Evolutionary conservation across 2,888 invertebrate genomes (phyloP).

Genomic region (Drosophila helvetica): DNA sequence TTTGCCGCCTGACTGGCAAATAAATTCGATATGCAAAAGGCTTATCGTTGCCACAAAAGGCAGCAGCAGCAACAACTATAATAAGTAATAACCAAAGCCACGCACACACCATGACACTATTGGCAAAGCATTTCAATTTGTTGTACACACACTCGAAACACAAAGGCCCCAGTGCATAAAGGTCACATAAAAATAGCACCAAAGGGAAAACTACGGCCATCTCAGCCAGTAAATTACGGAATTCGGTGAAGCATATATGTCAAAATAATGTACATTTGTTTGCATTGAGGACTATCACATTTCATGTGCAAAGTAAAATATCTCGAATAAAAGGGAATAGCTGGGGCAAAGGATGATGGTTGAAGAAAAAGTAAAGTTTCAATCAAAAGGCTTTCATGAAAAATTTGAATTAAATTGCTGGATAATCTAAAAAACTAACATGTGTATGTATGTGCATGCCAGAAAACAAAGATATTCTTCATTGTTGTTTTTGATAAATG

Average conservation of each 20-base stretch:
- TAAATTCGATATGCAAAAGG: constrained; percentile 68
- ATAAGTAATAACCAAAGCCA: constrained; percentile 45
- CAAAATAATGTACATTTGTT: constrained; percentile 24
- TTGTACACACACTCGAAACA: constrained; percentile 38
- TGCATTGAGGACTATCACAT: constrained; percentile 3
- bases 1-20: constrained; percentile 57
- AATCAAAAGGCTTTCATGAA: constrained; percentile 13
- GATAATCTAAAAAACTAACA: constrained; percentile 10
- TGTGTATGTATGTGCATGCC: no score
- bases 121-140: constrained; percentile 75
- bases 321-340: background rate
- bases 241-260: constrained; percentile 34
- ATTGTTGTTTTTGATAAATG: background rate
- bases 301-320: background rate
- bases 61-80: constrained; percentile 25
- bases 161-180: constrained; percentile 37
- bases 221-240: constrained; percentile 22
- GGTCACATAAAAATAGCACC: constrained; percentile 7
- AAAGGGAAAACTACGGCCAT: background rate
- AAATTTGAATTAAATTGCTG: constrained; percentile 10
- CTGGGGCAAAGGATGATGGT: background rate
- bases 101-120: constrained; percentile 40
- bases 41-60: constrained; percentile 74
- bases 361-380: background rate
- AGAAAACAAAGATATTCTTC: background rate